These are phyloP conservation scores for Athene noctua DNA, from an alignment of 2,113 vertebrate genomes.

Conservation along the genomic window DNA sequence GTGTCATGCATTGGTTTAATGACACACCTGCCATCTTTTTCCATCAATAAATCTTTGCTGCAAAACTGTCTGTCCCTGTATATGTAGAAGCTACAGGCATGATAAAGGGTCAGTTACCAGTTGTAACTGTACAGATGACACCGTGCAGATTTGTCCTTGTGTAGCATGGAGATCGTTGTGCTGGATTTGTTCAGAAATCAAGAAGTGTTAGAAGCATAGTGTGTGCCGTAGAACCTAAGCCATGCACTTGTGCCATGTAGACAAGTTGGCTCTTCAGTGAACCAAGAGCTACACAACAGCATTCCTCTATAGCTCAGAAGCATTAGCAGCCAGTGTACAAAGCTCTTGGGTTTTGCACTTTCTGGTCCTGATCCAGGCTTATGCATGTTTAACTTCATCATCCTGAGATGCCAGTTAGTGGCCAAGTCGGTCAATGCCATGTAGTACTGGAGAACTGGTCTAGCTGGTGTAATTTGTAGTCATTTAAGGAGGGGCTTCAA, in stretches of 20 bases:
- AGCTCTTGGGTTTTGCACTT: not conserved
- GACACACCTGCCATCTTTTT: too few species aligned
- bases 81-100: not conserved
- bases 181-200: not conserved
- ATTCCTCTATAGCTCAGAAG: not conserved
- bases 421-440: not conserved
- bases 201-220: not conserved
- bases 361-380: not conserved
- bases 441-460: not conserved
- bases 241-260: fast-evolving
- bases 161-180: not conserved
- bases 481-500: not conserved
- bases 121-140: not conserved
- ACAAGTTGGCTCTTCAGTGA: too few species aligned
- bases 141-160: not conserved
- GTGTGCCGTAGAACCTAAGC: not conserved
- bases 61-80: not conserved
- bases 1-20: not conserved
- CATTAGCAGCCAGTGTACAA: too few species aligned
- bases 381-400: not conserved
- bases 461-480: not conserved
- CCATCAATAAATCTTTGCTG: not conserved
- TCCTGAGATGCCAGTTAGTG: not conserved
- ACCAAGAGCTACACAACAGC: not conserved
- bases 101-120: not conserved